Percentiles rank a stretch among this genome's conserved stretches.
Conservation (phyloP, 2,797 vertebrate species). For the Glyptemys insculpta region DNA sequence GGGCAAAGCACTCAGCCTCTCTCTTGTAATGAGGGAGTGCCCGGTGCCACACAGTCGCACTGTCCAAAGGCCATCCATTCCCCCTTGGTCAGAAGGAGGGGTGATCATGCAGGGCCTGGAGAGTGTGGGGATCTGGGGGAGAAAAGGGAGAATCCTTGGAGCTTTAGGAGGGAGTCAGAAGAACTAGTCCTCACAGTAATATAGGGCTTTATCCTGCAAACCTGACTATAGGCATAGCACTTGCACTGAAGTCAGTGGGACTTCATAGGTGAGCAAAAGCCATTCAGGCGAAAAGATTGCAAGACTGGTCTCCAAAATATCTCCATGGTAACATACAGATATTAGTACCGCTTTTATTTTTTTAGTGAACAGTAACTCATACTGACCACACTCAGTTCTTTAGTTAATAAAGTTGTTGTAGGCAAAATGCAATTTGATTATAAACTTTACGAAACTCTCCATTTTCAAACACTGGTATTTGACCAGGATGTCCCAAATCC, state of each 20-base stretch:
- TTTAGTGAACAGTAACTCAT: neutral
- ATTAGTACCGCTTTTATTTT: neutral
- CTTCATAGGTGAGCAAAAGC: neutral
- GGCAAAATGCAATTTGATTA: neutral
- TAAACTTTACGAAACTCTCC: neutral
- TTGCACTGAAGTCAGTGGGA: neutral
- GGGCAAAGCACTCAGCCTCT: neutral
- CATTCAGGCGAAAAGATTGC: neutral
- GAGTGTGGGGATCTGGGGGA: neutral
- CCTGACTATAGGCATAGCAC: neutral
- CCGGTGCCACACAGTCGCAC: neutral
- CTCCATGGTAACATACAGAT: neutral
- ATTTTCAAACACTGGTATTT: neutral
- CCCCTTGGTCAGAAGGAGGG: neutral
- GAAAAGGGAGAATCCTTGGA: neutral
- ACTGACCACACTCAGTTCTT: neutral
- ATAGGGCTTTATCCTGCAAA: neutral
- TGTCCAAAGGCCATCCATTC: neutral
- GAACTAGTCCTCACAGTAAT: neutral
- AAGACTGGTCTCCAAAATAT: slow-evolving; percentile 23
- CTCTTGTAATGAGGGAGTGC: neutral
- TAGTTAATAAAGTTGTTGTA: neutral
- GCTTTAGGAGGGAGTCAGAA: neutral
- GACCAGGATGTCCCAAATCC: neutral
- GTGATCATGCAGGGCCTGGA: neutral